Conservation (phyloP, 2,888 invertebrate species). For the Cryptops parisi region DNA sequence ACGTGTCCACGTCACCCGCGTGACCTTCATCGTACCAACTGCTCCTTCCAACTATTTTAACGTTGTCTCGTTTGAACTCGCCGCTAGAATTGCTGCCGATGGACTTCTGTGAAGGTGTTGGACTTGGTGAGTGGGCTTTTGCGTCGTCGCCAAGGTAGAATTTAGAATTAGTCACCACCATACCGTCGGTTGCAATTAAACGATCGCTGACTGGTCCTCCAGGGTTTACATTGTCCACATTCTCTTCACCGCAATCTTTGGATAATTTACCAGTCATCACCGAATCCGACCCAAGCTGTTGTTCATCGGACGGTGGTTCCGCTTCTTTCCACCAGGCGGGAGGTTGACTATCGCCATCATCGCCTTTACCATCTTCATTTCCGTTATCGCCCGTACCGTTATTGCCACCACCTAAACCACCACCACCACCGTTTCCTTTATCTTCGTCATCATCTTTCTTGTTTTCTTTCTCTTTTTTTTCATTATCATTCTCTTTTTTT, state of each 20-base stretch:
- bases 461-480: not conserved
- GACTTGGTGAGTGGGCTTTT: not conserved
- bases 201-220: not conserved
- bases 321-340: constrained; percentile 1
- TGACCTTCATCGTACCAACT: constrained; percentile 32
- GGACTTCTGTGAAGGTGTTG: constrained; percentile 3
- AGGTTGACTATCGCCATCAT: not conserved
- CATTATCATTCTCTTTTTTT: not conserved
- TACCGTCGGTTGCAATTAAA: not conserved
- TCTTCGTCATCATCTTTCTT: not conserved
- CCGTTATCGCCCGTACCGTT: not conserved
- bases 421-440: not conserved
- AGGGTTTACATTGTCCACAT: no score
- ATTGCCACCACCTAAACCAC: not conserved
- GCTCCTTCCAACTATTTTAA: no score
- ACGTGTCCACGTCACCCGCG: constrained; percentile 13
- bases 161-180: not conserved
- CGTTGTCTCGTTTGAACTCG: not conserved
- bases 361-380: not conserved
- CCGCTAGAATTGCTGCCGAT: not conserved
- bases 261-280: not conserved
- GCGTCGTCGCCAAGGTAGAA: constrained; percentile 1
- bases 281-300: not conserved
- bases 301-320: not conserved
- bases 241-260: no score